Evolutionary conservation across 2,888 invertebrate genomes (phyloP).

Genomic region (Steinernema hermaphroditum): DNA sequence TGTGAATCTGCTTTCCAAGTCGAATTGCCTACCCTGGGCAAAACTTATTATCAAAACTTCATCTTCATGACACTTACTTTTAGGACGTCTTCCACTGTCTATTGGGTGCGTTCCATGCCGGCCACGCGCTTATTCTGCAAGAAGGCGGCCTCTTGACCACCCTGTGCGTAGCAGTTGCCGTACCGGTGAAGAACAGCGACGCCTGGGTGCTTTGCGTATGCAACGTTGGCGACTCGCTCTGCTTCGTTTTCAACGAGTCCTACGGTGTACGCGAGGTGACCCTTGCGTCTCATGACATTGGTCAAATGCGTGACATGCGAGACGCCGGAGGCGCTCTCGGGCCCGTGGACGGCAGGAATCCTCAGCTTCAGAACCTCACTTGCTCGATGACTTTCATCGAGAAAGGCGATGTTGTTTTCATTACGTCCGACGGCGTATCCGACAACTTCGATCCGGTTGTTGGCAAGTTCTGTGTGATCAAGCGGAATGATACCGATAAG

Average conservation of each 20-base stretch:
- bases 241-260: constrained; percentile 80
- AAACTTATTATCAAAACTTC: too few relatives aligned
- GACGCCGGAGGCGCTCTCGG: constrained; percentile 86
- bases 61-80: too few relatives aligned
- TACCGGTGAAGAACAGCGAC: constrained; percentile 66
- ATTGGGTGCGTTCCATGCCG: constrained; percentile 80
- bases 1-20: too few relatives aligned
- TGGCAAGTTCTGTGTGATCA: constrained; percentile 77
- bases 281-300: constrained; percentile 79
- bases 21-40: too few relatives aligned
- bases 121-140: constrained; percentile 80
- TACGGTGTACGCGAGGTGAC: constrained; percentile 78
- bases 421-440: constrained; percentile 86
- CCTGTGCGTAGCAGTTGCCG: constrained; percentile 78
- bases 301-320: constrained; percentile 81
- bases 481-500: constrained; percentile 48
- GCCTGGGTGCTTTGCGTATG: constrained; percentile 78
- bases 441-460: constrained; percentile 90
- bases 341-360: constrained; percentile 81
- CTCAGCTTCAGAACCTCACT: constrained; percentile 84
- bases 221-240: constrained; percentile 85
- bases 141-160: constrained; percentile 83
- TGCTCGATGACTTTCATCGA: constrained; percentile 78
- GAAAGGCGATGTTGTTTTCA: constrained; percentile 79
- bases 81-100: constrained; percentile 79